These are phyloP conservation scores for Choloepus didactylus DNA, from an alignment of 2,797 vertebrate species.

Conservation along the genomic window DNA sequence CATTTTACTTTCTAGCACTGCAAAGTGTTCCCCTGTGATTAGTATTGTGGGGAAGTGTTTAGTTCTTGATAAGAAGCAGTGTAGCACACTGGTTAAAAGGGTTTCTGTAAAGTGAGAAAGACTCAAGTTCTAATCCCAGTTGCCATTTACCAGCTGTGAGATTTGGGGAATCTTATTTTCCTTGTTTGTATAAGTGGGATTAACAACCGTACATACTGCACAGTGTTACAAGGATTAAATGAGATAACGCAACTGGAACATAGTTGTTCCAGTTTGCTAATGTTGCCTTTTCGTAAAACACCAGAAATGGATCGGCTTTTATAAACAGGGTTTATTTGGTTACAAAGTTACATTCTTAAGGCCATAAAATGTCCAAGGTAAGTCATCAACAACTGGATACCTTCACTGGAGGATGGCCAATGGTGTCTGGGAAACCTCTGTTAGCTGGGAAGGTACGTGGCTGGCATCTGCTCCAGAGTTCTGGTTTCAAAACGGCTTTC, in stretches of 20 bases:
- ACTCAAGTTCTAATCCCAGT: background rate
- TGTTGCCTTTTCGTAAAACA: too few relatives aligned
- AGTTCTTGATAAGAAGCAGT: background rate
- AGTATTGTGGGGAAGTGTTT: background rate
- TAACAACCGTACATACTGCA: background rate
- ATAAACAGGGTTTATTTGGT: too few relatives aligned
- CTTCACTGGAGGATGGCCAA: too few relatives aligned
- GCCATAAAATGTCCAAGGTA: too few relatives aligned
- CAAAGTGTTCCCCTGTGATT: background rate
- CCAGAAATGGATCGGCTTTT: too few relatives aligned
- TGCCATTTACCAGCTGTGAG: slow-evolving; percentile 14
- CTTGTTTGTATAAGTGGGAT: background rate
- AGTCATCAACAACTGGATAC: too few relatives aligned
- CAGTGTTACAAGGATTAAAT: slow-evolving; percentile 9
- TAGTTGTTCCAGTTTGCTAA: background rate
- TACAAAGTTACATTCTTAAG: too few relatives aligned
- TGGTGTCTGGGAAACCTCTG: too few relatives aligned
- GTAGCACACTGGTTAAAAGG: background rate
- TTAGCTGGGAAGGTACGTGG: too few relatives aligned
- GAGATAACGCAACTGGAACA: background rate
- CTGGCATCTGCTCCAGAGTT: too few relatives aligned
- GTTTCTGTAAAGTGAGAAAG: background rate
- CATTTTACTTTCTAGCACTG: background rate
- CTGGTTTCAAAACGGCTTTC: too few relatives aligned
- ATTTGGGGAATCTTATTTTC: background rate